Percentiles rank a stretch among this genome's conserved stretches.
Evolutionary conservation across 2,113 vertebrate genomes (phyloP).

Genomic region (Scatophagus argus): DNA sequence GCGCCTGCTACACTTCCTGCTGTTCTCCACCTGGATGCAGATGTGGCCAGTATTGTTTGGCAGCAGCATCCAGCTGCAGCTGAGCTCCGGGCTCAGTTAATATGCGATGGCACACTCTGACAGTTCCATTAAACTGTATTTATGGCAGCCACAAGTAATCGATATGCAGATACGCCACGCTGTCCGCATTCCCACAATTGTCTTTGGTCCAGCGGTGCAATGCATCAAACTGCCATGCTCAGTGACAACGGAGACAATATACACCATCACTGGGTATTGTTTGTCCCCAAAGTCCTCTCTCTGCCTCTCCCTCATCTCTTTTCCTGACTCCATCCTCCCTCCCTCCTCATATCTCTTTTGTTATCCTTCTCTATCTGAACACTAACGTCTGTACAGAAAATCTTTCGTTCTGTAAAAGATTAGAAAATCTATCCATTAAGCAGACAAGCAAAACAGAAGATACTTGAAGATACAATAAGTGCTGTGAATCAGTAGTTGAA

Average conservation of each 20-base stretch:
- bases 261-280: conserved; percentile 52
- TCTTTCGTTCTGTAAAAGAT: background rate
- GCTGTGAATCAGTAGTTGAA: conserved; percentile 28
- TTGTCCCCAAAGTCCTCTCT: conserved; percentile 23
- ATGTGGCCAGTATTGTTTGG: conserved; percentile 49
- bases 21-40: conserved; percentile 45
- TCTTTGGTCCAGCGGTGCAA: conserved; percentile 65
- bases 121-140: conserved; percentile 80
- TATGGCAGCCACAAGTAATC: conserved; percentile 76
- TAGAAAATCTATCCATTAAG: background rate
- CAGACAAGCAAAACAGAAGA: background rate
- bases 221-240: conserved; percentile 66
- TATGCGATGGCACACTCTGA: conserved; percentile 66
- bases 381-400: background rate
- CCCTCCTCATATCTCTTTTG: background rate
- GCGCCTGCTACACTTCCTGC: background rate
- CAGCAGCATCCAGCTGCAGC: conserved; percentile 68
- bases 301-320: conserved; percentile 2
- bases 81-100: conserved; percentile 65
- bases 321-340: background rate
- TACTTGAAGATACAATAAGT: conserved; percentile 3
- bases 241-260: conserved; percentile 62
- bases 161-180: conserved; percentile 73
- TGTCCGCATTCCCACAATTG: conserved; percentile 54
- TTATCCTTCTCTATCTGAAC: background rate